Evolutionary conservation across 2,888 invertebrate species (phyloP).

Genomic region (Cerceris rybyensis): DNA sequence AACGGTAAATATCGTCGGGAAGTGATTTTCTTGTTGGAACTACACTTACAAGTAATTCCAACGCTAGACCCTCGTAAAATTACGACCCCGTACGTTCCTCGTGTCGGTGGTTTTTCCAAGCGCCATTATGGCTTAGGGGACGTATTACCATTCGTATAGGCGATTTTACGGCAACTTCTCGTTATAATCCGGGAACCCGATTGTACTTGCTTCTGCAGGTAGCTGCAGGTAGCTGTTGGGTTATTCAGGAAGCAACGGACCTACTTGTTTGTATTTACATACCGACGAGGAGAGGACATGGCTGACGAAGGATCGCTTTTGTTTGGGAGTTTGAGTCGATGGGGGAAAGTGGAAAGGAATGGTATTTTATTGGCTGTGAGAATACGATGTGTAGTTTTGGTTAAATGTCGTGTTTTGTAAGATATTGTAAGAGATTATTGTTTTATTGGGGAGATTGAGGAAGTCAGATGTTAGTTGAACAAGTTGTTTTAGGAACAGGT

Average conservation of each 20-base stretch:
- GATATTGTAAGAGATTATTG: too few relatives aligned
- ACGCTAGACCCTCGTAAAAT: not conserved
- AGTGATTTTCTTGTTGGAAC: not conserved
- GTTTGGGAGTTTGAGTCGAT: too few relatives aligned
- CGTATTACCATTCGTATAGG: not conserved
- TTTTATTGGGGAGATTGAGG: too few relatives aligned
- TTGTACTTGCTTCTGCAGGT: slow-evolving; percentile 18
- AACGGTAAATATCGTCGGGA: not conserved
- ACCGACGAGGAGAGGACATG: too few relatives aligned
- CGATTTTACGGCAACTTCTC: not conserved
- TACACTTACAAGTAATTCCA: not conserved
- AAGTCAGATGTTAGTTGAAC: too few relatives aligned
- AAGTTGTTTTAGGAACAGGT: too few relatives aligned
- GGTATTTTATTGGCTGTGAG: too few relatives aligned
- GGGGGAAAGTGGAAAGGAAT: too few relatives aligned
- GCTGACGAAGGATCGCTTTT: too few relatives aligned
- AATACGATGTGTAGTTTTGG: too few relatives aligned
- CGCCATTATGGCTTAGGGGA: not conserved
- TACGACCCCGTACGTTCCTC: not conserved
- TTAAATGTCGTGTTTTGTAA: too few relatives aligned
- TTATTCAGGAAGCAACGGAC: not conserved
- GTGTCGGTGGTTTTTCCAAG: not conserved
- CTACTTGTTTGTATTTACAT: not conserved
- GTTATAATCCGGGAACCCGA: slow-evolving; percentile 7
- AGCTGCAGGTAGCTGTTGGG: not conserved